phyloP scores from a whole-genome alignment of 2,888 invertebrate genomes.

The Lasioglossum pauxillum region DNA sequence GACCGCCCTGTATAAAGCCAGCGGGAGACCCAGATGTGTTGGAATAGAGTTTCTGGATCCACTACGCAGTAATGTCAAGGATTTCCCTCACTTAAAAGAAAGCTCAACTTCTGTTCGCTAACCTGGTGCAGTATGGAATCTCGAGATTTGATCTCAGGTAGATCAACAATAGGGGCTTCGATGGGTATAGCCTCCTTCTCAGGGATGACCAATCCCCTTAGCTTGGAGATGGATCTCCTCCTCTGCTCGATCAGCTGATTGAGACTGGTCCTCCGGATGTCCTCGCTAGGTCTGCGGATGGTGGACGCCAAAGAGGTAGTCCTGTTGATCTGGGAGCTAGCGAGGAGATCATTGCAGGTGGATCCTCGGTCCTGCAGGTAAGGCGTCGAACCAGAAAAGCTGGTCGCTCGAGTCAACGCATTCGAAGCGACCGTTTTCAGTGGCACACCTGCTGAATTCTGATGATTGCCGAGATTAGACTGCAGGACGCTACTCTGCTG shows the following conservation, averaged over 20 bases:
- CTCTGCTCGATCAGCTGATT: slow-evolving; percentile 93
- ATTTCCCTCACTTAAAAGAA: no score
- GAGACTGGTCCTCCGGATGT: slow-evolving; percentile 88
- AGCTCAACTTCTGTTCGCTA: slow-evolving; percentile 15
- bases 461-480: slow-evolving; percentile 2
- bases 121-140: slow-evolving; percentile 85
- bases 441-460: slow-evolving; percentile 5
- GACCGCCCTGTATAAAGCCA: no score
- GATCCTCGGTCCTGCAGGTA: slow-evolving; percentile 82
- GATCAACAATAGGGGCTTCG: slow-evolving; percentile 88
- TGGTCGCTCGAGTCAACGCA: slow-evolving; percentile 80
- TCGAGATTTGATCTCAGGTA: slow-evolving; percentile 93
- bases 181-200: slow-evolving; percentile 87
- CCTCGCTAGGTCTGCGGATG: slow-evolving; percentile 72
- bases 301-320: slow-evolving; percentile 80
- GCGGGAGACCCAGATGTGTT: no score
- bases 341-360: slow-evolving; percentile 84
- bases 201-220: slow-evolving; percentile 95
- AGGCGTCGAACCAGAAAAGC: slow-evolving; percentile 81
- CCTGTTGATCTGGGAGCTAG: slow-evolving; percentile 72
- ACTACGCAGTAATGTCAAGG: no score
- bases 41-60: no score
- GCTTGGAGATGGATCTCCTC: slow-evolving; percentile 92
- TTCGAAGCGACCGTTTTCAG: slow-evolving; percentile 19
- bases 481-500: slow-evolving; percentile 2